Conservation (phyloP, 2,888 invertebrate species). For the Lasioglossum oenotherae region DNA sequence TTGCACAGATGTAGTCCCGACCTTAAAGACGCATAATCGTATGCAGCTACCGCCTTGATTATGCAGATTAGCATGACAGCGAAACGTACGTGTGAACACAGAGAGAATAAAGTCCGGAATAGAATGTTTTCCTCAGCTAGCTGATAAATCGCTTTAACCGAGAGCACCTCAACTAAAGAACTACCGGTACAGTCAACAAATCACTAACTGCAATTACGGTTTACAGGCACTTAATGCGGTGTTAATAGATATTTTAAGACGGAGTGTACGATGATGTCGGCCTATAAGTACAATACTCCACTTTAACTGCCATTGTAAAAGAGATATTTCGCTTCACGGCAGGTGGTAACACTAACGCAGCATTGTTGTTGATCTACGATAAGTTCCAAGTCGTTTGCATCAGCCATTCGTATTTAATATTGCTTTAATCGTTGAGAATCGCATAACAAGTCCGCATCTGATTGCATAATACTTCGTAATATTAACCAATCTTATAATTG, state of each 20-base stretch:
- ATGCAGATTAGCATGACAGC: constrained; percentile 17
- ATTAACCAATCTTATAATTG: too few relatives aligned
- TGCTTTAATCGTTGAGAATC: neutral
- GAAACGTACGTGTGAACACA: constrained; percentile 13
- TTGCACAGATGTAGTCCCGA: neutral
- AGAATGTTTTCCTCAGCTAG: neutral
- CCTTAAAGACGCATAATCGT: constrained; percentile 4
- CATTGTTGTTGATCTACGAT: constrained; percentile 2
- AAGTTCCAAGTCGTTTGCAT: neutral
- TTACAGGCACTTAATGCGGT: neutral
- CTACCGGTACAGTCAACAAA: neutral
- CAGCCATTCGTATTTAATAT: neutral
- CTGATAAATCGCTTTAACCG: constrained; percentile 8
- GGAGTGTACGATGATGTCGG: neutral
- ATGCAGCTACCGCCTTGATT: constrained; percentile 6
- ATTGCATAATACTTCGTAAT: neutral
- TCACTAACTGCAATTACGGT: constrained; percentile 4
- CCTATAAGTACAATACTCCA: neutral
- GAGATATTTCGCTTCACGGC: neutral
- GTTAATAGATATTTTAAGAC: constrained; percentile 6
- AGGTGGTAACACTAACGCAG: neutral
- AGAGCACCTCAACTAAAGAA: neutral
- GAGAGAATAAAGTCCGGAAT: constrained; percentile 13
- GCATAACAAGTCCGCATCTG: neutral
- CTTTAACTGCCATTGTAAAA: neutral